Base-by-base conservation (phyloP, 2,113 vertebrate species). In the Platysteira castanea region DNA sequence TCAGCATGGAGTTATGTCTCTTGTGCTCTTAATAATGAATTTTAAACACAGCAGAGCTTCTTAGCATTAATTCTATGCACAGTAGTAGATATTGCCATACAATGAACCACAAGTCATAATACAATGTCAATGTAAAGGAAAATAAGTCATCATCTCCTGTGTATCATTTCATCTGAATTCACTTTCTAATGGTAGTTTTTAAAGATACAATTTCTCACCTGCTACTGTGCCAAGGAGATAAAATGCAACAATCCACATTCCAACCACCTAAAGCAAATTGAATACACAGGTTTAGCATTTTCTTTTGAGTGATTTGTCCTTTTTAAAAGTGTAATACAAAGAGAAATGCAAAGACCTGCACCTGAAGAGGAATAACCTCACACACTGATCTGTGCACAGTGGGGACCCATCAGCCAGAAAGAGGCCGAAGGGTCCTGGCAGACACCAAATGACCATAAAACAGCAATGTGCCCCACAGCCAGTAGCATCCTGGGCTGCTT, bases 191-290 rank as follows among this genome's bases (percentile, higher is more conserved):
- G 37, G 13, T 35, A 84, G 49, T 42, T 47, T 75, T 81, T 60
- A 76, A 64, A 71, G 56, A 64, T 49, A 54, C 2, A 35, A 44
- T 57, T 35, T 90, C 96, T 97, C 53, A 97, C 96, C 96, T 96
- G 92, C 88, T 90, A 35, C 61, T 53, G 41, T 49, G 49, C 80
- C 83, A 67, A 97, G 93, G 80, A 97, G 93, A 61, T 42, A 94
- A 93, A 95, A 84, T 39, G 77, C 88, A 79, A 60, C 27, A 78
- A 93, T 93, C 93, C 92, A 96, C 7, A 73, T 75, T 84, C 92
- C 92, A 84, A 27, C 6, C 80, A 96, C 90, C 95, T 97, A 92
- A 90, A 95, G 23, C 46, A 89, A 96, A 94, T 79, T 30, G 37
- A 93, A 89, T 57, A 90, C 31, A 70, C 8, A 61, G 5, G 83